Conservation (phyloP, 2,888 invertebrate species). For the Griposia aprilina region DNA sequence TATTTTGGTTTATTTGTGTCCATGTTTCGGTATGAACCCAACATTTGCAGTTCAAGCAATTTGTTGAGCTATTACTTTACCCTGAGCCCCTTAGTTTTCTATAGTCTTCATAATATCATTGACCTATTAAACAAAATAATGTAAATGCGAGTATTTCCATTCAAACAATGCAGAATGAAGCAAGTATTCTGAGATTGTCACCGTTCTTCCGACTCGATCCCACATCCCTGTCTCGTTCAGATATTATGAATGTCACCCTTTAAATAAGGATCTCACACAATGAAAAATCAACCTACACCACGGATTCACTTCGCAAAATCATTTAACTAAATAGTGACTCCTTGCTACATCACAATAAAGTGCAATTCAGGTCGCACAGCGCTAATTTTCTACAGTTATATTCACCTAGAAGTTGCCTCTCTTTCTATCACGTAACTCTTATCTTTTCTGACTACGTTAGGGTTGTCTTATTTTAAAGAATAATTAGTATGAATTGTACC, state of each 20-base stretch:
- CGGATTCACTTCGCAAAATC: too few relatives aligned
- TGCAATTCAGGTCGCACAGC: too few relatives aligned
- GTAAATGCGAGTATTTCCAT: background rate
- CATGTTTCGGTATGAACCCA: background rate
- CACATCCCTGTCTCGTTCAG: background rate
- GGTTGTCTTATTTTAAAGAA: too few relatives aligned
- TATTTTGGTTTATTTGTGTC: background rate
- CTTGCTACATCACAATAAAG: too few relatives aligned
- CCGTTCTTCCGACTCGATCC: constrained; percentile 17
- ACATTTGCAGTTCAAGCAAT: background rate
- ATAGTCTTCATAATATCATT: background rate
- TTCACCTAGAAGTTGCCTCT: too few relatives aligned
- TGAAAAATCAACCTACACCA: constrained; percentile 12
- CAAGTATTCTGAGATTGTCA: constrained; percentile 17
- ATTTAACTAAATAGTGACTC: too few relatives aligned
- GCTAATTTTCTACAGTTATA: too few relatives aligned
- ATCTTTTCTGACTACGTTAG: too few relatives aligned
- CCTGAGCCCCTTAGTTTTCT: background rate
- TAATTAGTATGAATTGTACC: too few relatives aligned
- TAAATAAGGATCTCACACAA: background rate
- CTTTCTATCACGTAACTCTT: too few relatives aligned
- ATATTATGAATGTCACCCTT: background rate
- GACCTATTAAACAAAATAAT: background rate
- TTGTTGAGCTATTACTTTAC: background rate
- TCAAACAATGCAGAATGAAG: constrained; percentile 13